Conservation (phyloP, 2,113 vertebrate species). For the Cynocephalus volans region DNA sequence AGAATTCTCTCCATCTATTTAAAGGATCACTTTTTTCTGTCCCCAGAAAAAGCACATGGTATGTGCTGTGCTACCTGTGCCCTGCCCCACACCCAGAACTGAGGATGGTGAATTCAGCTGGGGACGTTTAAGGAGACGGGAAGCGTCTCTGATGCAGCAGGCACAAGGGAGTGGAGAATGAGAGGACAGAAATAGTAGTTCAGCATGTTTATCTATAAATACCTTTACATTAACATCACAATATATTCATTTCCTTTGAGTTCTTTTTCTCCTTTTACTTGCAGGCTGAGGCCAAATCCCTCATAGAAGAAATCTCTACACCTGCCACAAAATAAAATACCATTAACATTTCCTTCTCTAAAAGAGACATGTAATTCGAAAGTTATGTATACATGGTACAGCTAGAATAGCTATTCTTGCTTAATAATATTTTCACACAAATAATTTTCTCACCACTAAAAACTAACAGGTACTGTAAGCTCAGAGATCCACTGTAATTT, state of each 20-base stretch:
- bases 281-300: not conserved
- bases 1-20: not conserved
- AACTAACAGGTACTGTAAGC: not conserved
- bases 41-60: not conserved
- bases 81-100: not conserved
- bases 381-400: not conserved
- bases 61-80: too few species aligned
- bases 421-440: slow-evolving; percentile 25
- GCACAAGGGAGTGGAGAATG: not conserved
- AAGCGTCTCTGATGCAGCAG: not conserved
- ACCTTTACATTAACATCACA: not conserved
- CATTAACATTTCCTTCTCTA: not conserved
- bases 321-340: not conserved
- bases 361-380: slow-evolving; percentile 33
- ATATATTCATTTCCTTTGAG: not conserved
- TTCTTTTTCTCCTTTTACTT: not conserved
- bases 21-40: not conserved
- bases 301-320: not conserved
- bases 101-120: not conserved
- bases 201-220: not conserved
- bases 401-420: slow-evolving; percentile 2
- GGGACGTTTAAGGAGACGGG: not conserved
- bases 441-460: not conserved
- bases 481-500: slow-evolving; percentile 29
- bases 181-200: not conserved